phyloP scores from a whole-genome alignment of 2,113 vertebrate genomes.

The Noturus placidus region DNA sequence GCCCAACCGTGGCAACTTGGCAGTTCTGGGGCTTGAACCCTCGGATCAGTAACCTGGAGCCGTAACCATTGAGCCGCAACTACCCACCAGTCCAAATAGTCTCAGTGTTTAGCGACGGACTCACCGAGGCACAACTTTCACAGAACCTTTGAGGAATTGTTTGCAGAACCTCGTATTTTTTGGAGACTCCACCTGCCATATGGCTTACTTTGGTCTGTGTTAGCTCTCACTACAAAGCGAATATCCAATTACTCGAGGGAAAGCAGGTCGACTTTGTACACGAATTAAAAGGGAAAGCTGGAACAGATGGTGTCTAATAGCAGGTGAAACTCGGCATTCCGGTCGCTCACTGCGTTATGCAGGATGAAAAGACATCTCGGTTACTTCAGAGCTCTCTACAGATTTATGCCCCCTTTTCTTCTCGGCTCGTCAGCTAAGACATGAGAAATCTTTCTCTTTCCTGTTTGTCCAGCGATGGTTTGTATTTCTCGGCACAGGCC shows the following conservation, averaged over 20 bases:
- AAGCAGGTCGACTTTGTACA: constrained; percentile 27
- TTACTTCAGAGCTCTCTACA: neutral
- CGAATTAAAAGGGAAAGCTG: constrained; percentile 3
- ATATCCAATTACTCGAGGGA: constrained; percentile 44
- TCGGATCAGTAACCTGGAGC: too few relatives aligned
- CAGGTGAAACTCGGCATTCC: neutral
- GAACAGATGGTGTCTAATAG: constrained; percentile 8
- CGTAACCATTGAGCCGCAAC: too few relatives aligned
- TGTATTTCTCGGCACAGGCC: neutral
- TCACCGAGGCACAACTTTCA: neutral
- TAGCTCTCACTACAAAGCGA: constrained; percentile 40
- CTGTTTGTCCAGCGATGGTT: neutral
- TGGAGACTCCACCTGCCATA: constrained; percentile 28
- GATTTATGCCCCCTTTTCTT: neutral
- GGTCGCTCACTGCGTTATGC: neutral
- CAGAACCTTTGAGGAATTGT: constrained; percentile 17
- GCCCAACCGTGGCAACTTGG: too few relatives aligned
- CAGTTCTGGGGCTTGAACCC: too few relatives aligned
- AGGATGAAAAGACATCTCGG: neutral
- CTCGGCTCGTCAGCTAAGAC: neutral
- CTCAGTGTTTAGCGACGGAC: neutral
- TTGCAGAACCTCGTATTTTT: constrained; percentile 4
- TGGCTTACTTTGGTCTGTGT: constrained; percentile 34
- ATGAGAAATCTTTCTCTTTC: neutral
- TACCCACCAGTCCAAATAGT: neutral